Conservation (phyloP, 2,797 vertebrate genomes). For the Pseudomugil tenellus region DNA sequence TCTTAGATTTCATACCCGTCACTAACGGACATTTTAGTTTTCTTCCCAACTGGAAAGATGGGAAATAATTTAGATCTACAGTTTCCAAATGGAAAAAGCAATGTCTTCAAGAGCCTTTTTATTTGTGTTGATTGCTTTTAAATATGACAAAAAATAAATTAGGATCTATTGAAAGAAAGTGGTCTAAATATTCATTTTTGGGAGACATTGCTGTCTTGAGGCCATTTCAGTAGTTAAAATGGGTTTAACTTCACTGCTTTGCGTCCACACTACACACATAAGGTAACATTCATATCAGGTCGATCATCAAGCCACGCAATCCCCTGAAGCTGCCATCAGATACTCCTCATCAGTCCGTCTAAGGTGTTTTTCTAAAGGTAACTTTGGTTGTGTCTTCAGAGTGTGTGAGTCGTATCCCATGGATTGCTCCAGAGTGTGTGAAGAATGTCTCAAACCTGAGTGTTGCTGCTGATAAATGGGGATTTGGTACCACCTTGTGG, state of each 20-base stretch:
- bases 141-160: too few relatives aligned
- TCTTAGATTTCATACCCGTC: background rate
- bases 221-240: background rate
- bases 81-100: too few relatives aligned
- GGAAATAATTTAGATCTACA: too few relatives aligned
- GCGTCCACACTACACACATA: background rate
- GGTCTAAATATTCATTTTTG: background rate
- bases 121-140: too few relatives aligned
- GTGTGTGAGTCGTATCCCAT: constrained; percentile 93
- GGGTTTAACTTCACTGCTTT: background rate
- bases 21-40: too few relatives aligned
- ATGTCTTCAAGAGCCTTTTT: too few relatives aligned
- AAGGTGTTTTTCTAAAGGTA: background rate
- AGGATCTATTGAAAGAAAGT: too few relatives aligned
- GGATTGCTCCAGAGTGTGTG: constrained; percentile 97
- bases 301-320: background rate
- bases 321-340: background rate
- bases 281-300: background rate
- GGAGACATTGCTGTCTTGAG: background rate
- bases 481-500: constrained; percentile 97
- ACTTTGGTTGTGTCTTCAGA: constrained; percentile 77
- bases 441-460: constrained; percentile 83
- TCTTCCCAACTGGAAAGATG: too few relatives aligned
- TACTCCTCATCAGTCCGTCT: background rate
- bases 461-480: constrained; percentile 96